These are phyloP conservation scores for Pantherophis alleghaniensis DNA, from an alignment of 2,797 vertebrate genomes.

Conservation along the genomic window DNA sequence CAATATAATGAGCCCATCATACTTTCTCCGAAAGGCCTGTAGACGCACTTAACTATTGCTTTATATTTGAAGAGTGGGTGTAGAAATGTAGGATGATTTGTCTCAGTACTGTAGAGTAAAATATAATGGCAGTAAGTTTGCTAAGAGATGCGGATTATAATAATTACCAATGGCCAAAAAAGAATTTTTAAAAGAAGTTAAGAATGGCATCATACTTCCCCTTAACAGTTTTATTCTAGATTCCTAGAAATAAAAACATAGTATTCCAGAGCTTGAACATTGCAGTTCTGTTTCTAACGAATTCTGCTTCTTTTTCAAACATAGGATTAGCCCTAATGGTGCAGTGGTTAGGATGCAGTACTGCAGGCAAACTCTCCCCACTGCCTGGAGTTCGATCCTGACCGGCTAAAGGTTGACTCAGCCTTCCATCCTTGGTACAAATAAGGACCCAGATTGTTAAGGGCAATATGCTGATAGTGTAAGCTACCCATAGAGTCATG, in stretches of 20 bases:
- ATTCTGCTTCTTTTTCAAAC: neutral
- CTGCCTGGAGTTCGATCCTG: neutral
- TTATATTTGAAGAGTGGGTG: neutral
- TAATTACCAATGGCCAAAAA: neutral
- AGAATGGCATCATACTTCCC: neutral
- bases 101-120: neutral
- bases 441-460: neutral
- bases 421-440: neutral
- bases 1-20: conserved; percentile 1
- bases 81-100: neutral
- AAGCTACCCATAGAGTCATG: no score
- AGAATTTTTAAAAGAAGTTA: neutral
- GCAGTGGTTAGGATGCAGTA: no score
- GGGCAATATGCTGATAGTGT: no score
- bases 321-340: neutral
- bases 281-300: neutral
- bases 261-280: neutral
- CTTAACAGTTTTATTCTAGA: neutral
- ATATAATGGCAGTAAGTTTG: neutral
- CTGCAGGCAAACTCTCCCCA: neutral
- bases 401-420: neutral
- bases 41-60: neutral
- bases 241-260: neutral
- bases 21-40: neutral
- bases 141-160: neutral